Evolutionary conservation across 2,797 vertebrate species (phyloP).

Genomic region (Enteromius viviparus): DNA sequence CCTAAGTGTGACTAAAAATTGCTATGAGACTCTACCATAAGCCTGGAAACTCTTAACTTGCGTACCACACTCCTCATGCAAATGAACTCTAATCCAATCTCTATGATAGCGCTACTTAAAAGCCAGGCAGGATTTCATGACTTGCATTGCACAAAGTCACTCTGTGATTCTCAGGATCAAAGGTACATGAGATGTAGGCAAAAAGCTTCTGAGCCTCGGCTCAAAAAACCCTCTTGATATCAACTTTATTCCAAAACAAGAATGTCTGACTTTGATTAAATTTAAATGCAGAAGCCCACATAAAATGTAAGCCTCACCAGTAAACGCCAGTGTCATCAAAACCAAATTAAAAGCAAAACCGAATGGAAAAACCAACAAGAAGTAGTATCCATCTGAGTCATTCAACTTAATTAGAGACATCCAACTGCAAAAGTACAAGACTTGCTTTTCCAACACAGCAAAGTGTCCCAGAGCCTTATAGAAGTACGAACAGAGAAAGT

Average conservation of each 20-base stretch:
- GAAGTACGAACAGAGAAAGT: background rate
- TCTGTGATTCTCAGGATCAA: slow-evolving; percentile 26
- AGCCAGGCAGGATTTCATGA: slow-evolving; percentile 17
- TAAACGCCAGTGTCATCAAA: background rate
- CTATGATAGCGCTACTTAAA: slow-evolving; percentile 6
- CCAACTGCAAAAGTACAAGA: slow-evolving; percentile 7
- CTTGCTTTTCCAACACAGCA: slow-evolving; percentile 7
- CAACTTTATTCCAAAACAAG: background rate
- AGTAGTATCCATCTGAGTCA: slow-evolving; percentile 9
- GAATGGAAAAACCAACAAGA: background rate
- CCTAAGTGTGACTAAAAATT: background rate
- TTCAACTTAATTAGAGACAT: slow-evolving; percentile 14
- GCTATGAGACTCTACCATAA: background rate
- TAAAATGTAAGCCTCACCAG: background rate
- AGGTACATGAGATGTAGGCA: slow-evolving; percentile 13
- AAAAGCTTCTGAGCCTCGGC: background rate
- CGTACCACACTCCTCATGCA: background rate
- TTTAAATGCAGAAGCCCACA: background rate
- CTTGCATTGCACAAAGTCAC: slow-evolving; percentile 35
- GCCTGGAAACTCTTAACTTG: slow-evolving; percentile 17
- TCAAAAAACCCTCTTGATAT: background rate
- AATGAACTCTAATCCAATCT: slow-evolving; percentile 34
- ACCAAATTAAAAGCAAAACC: background rate
- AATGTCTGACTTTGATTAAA: background rate
- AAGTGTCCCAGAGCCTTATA: background rate